Base-by-base conservation (phyloP, 2,888 invertebrate genomes). In the Chrysolina oricalcia region DNA sequence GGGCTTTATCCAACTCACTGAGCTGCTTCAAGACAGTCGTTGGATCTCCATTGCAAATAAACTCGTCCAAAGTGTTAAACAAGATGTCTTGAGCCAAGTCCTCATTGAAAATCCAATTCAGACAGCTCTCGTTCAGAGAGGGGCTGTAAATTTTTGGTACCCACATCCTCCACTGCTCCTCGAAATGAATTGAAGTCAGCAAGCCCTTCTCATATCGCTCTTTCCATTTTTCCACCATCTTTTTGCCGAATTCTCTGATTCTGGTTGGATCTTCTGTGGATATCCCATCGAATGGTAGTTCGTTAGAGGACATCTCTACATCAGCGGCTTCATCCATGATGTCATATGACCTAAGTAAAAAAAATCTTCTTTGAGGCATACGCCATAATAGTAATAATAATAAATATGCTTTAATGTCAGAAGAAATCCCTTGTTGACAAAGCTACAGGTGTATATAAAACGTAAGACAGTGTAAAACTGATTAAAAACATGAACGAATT, bases 31-130 rank as follows among this genome's bases (percentile, higher is more conserved):
- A 87, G 0, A 83, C 81, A 35, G 73, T 72, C 27, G 66, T 72
- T 1, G 83, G 80, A 73, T 83, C 80, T 15, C 93, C 93, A 82
- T 94, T 93, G 88, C 95, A 94, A 69, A 97, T 93, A 85, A 97
- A 97, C 85, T 94, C 93, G 86, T 96, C 95, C 70, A 97, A 85
- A 0, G 95, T 92, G 81, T 93, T 92, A 81, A 96, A 93, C 13
- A 97, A 91, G 73, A 94, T 90, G 81, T 92, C 91, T 74, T 92
- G 91, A 2, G 93, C 94, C 75, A 92, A 88, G 53, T 93, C 91
- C 85, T 96, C 95, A 86, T 95, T 93, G 87, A 94, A 95, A 76
- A 91, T 91, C 92, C 94, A 95, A 85, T 93, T 93, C 50, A 94
- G 86, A 85, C 93, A 94, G 74, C 92, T 93, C 82, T 93, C 91